Conservation (phyloP, 1,140 invertebrate genomes). For the Apis mellifera region Amel_HAv3.1 CM009932.2:7929001-7929500, state of each 20-base stretch:
- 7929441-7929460: background rate
- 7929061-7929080: conserved; percentile 36
- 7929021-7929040: conserved; percentile 47
- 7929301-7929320: conserved; percentile 79
- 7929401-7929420: background rate
- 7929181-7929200: conserved; percentile 82
- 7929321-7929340: conserved; percentile 77
- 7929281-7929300: conserved; percentile 65
- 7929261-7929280: conserved; percentile 7
- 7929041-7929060: conserved; percentile 50
- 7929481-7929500: background rate
- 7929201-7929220: conserved; percentile 79
- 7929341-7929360: conserved; percentile 80
- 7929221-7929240: conserved; percentile 62
- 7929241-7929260: conserved; percentile 50
- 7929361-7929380: conserved; percentile 74
- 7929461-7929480: background rate
- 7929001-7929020: conserved; percentile 32
- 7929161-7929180: conserved; percentile 80
- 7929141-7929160: conserved; percentile 76
- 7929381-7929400: conserved; percentile 24
- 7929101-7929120: conserved; percentile 5
- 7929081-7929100: conserved; percentile 34
- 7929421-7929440: background rate
- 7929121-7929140: conserved; percentile 77